Percentiles rank a stretch among this genome's conserved stretches.
Evolutionary conservation across 2,797 vertebrate species (phyloP).

Genomic region (Falco naumanni): DNA sequence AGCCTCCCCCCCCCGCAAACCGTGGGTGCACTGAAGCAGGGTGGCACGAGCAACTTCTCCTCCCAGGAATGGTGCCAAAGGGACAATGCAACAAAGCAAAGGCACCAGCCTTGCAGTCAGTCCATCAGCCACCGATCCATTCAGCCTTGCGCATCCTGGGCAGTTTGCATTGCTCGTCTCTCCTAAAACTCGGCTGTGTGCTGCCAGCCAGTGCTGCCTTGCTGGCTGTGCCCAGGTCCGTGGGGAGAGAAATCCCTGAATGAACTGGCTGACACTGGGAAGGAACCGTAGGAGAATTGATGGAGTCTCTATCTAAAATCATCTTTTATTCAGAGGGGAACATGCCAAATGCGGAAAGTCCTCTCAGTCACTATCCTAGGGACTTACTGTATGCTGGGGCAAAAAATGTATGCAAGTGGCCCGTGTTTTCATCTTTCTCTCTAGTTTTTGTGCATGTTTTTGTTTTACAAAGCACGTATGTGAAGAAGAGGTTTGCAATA

Average conservation of each 20-base stretch:
- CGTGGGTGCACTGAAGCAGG: background rate
- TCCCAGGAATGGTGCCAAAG: background rate
- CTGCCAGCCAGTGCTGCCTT: rapidly evolving
- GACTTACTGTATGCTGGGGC: background rate
- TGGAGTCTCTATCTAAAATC: background rate
- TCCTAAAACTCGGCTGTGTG: background rate
- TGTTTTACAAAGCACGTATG: background rate
- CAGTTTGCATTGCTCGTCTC: background rate
- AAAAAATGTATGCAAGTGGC: background rate
- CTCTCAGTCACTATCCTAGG: background rate
- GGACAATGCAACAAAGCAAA: background rate
- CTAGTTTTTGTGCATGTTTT: background rate
- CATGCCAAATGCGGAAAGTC: background rate
- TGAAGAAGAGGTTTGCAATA: background rate
- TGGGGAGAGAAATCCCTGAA: background rate
- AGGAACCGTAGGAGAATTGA: background rate
- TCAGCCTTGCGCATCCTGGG: background rate
- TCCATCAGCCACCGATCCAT: background rate
- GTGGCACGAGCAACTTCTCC: background rate
- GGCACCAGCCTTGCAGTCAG: background rate
- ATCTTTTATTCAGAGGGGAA: background rate
- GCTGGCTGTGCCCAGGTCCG: background rate
- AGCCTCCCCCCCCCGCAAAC: background rate
- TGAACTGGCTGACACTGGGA: background rate
- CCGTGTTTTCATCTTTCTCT: background rate